Evolutionary conservation across 2,888 invertebrate genomes (phyloP).

Genomic region (Nephrotoma flavescens): DNA sequence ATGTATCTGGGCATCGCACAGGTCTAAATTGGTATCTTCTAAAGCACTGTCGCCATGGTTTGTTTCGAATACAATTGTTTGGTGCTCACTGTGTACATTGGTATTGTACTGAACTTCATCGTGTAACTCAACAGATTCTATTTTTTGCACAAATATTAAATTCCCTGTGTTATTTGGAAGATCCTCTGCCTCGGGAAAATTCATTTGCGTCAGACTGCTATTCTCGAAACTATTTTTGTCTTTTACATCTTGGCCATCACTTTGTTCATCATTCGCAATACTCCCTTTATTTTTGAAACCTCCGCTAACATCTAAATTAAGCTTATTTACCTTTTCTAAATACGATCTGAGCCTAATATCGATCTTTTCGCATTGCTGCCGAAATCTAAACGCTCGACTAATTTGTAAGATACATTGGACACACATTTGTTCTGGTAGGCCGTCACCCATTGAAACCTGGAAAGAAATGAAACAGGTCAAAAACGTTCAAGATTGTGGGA

Average conservation of each 20-base stretch:
- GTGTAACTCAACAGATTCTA: background rate
- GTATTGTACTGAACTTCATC: background rate
- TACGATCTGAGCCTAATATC: slow-evolving; percentile 30
- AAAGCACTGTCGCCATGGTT: background rate
- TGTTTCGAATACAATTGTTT: background rate
- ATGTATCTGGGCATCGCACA: background rate
- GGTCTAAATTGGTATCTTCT: background rate
- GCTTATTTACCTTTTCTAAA: background rate
- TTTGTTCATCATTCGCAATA: background rate
- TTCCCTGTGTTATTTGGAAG: background rate
- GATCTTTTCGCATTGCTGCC: slow-evolving; percentile 34
- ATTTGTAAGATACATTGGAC: slow-evolving; percentile 37
- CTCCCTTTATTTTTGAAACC: no score
- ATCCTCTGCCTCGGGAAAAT: background rate
- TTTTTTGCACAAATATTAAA: background rate
- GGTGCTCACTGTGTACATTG: background rate
- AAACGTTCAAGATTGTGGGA: background rate
- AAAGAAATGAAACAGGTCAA: slow-evolving; percentile 10
- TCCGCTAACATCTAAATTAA: no score
- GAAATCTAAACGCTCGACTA: slow-evolving; percentile 36
- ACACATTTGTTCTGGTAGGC: slow-evolving; percentile 34
- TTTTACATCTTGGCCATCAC: background rate
- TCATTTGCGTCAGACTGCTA: background rate
- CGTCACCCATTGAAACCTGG: slow-evolving; percentile 33
- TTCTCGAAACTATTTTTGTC: background rate